These are phyloP conservation scores for Noctua fimbriata DNA, from an alignment of 2,888 invertebrate species.

Conservation along the genomic window DNA sequence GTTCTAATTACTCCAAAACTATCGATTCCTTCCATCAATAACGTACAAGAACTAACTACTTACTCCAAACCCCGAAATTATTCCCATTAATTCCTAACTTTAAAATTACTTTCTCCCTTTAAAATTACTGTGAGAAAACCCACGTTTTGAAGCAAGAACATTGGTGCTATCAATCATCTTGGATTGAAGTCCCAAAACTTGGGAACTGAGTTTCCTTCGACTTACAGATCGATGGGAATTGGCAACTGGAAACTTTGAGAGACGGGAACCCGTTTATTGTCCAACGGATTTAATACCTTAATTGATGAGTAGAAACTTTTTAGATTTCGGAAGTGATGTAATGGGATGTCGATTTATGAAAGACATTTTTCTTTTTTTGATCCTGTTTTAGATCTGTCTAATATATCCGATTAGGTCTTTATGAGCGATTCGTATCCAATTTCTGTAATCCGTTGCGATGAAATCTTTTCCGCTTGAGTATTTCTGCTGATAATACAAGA, in stretches of 20 bases:
- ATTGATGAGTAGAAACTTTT: constrained; percentile 62
- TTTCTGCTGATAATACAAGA: background rate
- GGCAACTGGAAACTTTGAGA: constrained; percentile 56
- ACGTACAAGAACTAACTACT: constrained; percentile 8
- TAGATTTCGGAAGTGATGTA: constrained; percentile 13
- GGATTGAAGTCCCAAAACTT: constrained; percentile 61
- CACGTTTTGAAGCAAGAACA: constrained; percentile 50
- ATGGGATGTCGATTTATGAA: constrained; percentile 5
- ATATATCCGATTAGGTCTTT: background rate
- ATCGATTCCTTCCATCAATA: constrained; percentile 34
- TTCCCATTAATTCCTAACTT: constrained; percentile 61
- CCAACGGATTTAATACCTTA: constrained; percentile 61
- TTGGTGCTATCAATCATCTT: constrained; percentile 67
- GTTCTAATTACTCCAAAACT: constrained; percentile 7
- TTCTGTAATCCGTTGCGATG: background rate
- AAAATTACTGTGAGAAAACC: constrained; percentile 37
- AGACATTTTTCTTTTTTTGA: background rate
- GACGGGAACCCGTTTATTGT: constrained; percentile 62
- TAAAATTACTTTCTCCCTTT: constrained; percentile 55
- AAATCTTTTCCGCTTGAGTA: background rate
- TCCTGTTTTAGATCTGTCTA: background rate
- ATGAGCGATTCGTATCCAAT: background rate
- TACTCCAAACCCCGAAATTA: constrained; percentile 33
- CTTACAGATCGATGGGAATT: constrained; percentile 62
- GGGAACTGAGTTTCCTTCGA: constrained; percentile 45